Evolutionary conservation across 2,113 vertebrate genomes (phyloP).

Genomic region (Callipepla squamata): DNA sequence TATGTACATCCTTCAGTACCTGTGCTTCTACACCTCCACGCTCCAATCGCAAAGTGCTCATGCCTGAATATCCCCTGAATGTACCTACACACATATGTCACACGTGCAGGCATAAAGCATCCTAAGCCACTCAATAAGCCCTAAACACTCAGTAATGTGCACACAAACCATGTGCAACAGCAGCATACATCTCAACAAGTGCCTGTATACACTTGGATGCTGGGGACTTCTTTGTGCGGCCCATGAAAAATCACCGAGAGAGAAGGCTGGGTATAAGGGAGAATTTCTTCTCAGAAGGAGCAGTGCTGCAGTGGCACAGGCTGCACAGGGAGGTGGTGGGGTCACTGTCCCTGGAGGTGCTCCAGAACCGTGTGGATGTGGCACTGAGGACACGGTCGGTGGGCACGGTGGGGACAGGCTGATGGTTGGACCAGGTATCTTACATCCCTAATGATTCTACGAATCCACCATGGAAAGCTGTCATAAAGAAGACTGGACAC

Average conservation of each 20-base stretch:
- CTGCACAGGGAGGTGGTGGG: too few relatives aligned
- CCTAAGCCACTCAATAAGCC: neutral
- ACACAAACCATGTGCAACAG: neutral
- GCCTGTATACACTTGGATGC: fast-evolving
- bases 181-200: neutral
- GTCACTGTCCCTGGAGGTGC: too few relatives aligned
- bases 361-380: too few relatives aligned
- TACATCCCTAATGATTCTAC: too few relatives aligned
- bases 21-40: neutral
- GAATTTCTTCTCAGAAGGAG: too few relatives aligned
- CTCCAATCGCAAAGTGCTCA: neutral
- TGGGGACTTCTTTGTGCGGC: neutral
- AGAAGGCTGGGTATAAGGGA: too few relatives aligned
- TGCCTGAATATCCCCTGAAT: neutral
- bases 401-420: too few relatives aligned
- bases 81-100: fast-evolving
- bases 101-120: neutral
- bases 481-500: neutral
- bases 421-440: too few relatives aligned
- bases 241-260: neutral
- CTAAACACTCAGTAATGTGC: fast-evolving
- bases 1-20: neutral
- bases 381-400: too few relatives aligned
- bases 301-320: too few relatives aligned
- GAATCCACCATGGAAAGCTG: neutral